Evolutionary conservation across 2,113 vertebrate species (phyloP), one percentile per base, ranked within the genome.

Genomic region (Laticauda laticaudata): DNA sequence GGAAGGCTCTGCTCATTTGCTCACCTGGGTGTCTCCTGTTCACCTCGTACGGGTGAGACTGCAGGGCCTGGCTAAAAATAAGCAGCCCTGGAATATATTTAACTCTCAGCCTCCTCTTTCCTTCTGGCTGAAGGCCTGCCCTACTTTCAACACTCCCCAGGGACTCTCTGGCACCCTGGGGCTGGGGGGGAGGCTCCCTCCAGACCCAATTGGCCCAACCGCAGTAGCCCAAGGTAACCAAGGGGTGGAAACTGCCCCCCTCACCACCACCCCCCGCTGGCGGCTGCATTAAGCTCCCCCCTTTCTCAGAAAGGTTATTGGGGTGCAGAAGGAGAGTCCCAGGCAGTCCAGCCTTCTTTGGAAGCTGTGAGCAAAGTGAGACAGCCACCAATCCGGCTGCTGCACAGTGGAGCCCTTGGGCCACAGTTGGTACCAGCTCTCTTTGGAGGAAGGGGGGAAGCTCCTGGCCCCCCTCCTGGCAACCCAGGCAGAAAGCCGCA

Each of bases 381-480:
- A 10, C 10, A 1, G 59, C 26, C 10, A 10, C 11, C 10, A 12
- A 64, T 1, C 24, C 1, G 59, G 10, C 59, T 12, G 59, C 59
- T 64, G 59, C 59, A 4, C 59, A 12, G 26, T 1, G n/a, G 5
- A 34, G 64, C n/a, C 64, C n/a, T 15, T 39, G 5, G 9, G 5
- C 15, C 29, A 15, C 4, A 69, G 64, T 1, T 0, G 29, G 29
- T 4, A 34, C 4, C 9, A 3, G 29, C 64, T 69, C 29, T n/a
- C 24, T 26, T 26, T 26, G 3, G 34, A 39, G 2, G 24, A 1
- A 0, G 24, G 2, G 94, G 90, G 92, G 93, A 95, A 93, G 12
- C 20, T 93, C 54, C 92, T 94, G 90, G 93, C 94, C 96, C 94
- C 87, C 92, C 96, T 93, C 94, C 91, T 54, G 93, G 94, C 92